Base-by-base conservation (phyloP, 2,113 vertebrate genomes). In the Coturnix japonica region DNA sequence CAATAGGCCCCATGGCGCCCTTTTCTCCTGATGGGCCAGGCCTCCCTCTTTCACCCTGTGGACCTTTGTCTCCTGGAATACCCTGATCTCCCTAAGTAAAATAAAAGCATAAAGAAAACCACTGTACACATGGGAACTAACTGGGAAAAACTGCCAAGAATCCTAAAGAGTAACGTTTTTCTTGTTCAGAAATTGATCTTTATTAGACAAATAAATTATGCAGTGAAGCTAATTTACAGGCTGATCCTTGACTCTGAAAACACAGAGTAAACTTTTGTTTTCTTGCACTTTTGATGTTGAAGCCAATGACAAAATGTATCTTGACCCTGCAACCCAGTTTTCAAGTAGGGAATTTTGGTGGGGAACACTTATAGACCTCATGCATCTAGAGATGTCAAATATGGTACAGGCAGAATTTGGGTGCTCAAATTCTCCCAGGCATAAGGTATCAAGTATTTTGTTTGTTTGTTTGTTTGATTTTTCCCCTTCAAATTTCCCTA, bases 21-120 rank as follows among this genome's bases (percentile, higher is more conserved):
- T 97, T 98, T 37, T 98, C 97, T 81, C 99, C 99, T 39, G 94
- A 79, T 31, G 93, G 92, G 37, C 98, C 98, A 56, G 96, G 80
- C 64, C 98, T 98, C 77, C 99, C 99, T 72, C 98, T 98, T 97
- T 99, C 99, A 1, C 99, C 99, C 77, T 99, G 99, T 65, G 98
- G 98, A 22, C 99, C 99, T 96, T 97, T 97, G 93, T 98, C 99
- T 86, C 99, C 99, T 30, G 98, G 98, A 96, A 99, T 99, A 71
- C 99, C 99, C 39, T 98, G 98, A 93, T 99, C 99, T 61, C 99
- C 99, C 99, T 99, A 85, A 70, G 46, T 22, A 74, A 96, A 78
- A 70, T 9, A 51, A 73, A 65, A 85, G 4, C 41, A 89, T 85
- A 83, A 64, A 61, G 31, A 85, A 91, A 75, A 81, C 0, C 13